Evolutionary conservation across 23 tunicate species (phyloP), one percentile per base, ranked within the genome.

Genomic region (Styela clava): DNA sequence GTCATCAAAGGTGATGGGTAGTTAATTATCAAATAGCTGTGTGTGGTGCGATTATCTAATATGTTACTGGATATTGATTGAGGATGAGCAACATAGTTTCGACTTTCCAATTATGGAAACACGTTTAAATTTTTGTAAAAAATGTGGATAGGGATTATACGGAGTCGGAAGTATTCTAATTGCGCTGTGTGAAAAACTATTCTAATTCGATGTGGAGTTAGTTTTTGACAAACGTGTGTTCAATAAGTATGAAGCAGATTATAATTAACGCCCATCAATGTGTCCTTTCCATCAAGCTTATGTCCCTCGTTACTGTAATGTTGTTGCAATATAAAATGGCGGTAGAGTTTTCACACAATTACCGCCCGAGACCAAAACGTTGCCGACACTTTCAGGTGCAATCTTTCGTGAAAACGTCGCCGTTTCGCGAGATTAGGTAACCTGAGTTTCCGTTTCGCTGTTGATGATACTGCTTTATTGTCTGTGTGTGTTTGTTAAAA

Each of bases 381-480:
- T 67, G 71, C 71, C 31, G 31, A 67, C 71, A 67, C 31, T 67
- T 67, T 67, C 71, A 67, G 71, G 71, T 18, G 22, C 71, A 25
- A 67, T 67, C 31, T 67, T 18, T 24, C 71, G 71, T 18, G n/a
- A 67, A 67, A 25, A 25, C 1, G 0, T 18, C 31, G 19, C 16
- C 71, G 30, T 67, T 67, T 67, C 71, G 31, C 30, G 22, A 67
- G 31, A 25, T 67, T 25, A 25, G 71, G 71, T 67, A 67, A 67
- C 71, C 31, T 67, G 71, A 67, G 71, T 25, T 25, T 25, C 71
- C 71, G 71, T 27, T 25, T 44, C 56, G 12, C 7, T 44, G 56
- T 44, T 44, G 56, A 44, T 44, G 56, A 44, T 44, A 44, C 56
- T 44, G 56, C 12, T 44, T 44, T 44, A 44, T 44, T 44, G 56